Evolutionary conservation across 2,888 invertebrate species (phyloP).

Genomic region (Agriotes lineatus): DNA sequence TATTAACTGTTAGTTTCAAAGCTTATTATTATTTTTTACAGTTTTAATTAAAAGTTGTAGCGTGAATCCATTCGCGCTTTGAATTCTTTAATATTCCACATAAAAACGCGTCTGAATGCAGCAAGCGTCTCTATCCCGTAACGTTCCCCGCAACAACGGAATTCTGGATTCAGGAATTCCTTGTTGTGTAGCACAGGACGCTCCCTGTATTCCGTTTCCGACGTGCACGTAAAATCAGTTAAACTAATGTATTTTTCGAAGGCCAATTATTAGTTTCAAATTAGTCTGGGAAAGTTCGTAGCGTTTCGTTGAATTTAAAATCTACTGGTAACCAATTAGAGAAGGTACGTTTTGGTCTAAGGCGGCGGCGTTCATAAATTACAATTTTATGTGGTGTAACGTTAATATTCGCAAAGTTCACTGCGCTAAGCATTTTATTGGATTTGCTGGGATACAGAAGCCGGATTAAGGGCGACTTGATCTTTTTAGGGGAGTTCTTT

Average conservation of each 20-base stretch:
- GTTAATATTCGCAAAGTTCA: slow-evolving; percentile 37
- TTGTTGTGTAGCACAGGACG: neutral
- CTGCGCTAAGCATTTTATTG: slow-evolving; percentile 40
- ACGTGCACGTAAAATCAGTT: slow-evolving; percentile 13
- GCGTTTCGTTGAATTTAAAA: slow-evolving; percentile 20
- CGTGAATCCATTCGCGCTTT: slow-evolving; percentile 34
- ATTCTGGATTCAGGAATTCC: neutral
- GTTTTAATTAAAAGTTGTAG: slow-evolving; percentile 43
- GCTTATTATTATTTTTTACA: slow-evolving; percentile 27
- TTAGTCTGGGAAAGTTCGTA: slow-evolving; percentile 29
- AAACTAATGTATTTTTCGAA: slow-evolving; percentile 24
- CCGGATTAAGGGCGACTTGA: slow-evolving; percentile 34
- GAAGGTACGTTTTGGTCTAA: slow-evolving; percentile 19
- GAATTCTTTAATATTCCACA: slow-evolving; percentile 34
- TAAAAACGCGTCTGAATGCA: slow-evolving; percentile 39
- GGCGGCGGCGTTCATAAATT: slow-evolving; percentile 27
- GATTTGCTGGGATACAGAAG: slow-evolving; percentile 35
- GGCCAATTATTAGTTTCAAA: slow-evolving; percentile 36
- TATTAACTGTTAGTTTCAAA: slow-evolving; percentile 23
- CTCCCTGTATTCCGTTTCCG: neutral
- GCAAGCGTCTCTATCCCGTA: slow-evolving; percentile 16
- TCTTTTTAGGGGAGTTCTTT: slow-evolving; percentile 34
- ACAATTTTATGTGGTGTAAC: slow-evolving; percentile 29
- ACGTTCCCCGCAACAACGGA: slow-evolving; percentile 14
- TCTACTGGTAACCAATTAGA: slow-evolving; percentile 21